A percentile compares a stretch with the other conserved stretches of the same genome.
Evolutionary conservation across 2,113 vertebrate genomes (phyloP).

Genomic region (mouse (Mus musculus)): GRCm39 chr6:21860501-21861000

Average conservation of each 20-base stretch:
- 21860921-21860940: slow-evolving; percentile 24
- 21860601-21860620: no score
- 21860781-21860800: background rate
- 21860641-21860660: background rate
- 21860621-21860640: background rate
- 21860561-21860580: no score
- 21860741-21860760: background rate
- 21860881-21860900: background rate
- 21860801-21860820: background rate
- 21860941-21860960: background rate
- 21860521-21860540: no score
- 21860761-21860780: slow-evolving; percentile 17
- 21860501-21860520: no score
- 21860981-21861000: background rate
- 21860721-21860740: background rate
- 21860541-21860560: no score
- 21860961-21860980: background rate
- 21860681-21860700: background rate
- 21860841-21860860: background rate
- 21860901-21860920: background rate
- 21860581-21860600: no score
- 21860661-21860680: background rate
- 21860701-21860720: background rate
- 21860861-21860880: background rate
- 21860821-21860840: background rate